Evolutionary conservation across 53 echinoderm and acorn worm species (phyloP).

Genomic region (Actinopyga echinites): DNA sequence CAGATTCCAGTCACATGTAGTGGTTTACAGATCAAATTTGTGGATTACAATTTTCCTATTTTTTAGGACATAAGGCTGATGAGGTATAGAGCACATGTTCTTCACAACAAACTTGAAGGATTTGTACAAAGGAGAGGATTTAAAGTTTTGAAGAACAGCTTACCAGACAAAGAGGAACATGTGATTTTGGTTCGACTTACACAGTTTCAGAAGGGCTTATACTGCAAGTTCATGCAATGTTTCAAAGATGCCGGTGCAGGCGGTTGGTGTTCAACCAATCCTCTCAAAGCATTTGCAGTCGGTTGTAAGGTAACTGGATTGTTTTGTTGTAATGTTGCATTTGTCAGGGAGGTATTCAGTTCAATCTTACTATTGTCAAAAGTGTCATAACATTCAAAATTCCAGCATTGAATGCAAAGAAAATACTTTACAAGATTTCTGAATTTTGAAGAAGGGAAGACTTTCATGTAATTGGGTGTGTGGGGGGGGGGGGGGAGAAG

Average conservation of each 20-base stretch:
- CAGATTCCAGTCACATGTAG: background rate
- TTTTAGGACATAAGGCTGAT: conserved; percentile 84
- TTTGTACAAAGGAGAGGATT: conserved; percentile 94
- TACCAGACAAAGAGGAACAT: conserved; percentile 86
- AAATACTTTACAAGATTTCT: no score
- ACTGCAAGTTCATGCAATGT: conserved; percentile 93
- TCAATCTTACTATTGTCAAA: no score
- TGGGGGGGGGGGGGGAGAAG: no score
- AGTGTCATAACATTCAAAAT: no score
- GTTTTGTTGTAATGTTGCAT: background rate
- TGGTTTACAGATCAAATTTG: no score
- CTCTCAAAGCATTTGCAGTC: conserved; percentile 97
- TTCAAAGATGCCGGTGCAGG: conserved; percentile 90
- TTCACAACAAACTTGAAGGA: conserved; percentile 80
- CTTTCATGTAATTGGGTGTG: no score
- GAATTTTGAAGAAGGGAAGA: no score
- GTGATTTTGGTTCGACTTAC: conserved; percentile 87
- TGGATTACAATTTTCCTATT: background rate
- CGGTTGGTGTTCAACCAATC: conserved; percentile 93
- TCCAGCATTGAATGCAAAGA: no score
- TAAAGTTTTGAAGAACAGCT: conserved; percentile 66
- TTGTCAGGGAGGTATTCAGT: no score
- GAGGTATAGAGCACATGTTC: conserved; percentile 87
- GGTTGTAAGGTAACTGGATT: conserved; percentile 82
- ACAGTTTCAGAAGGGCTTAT: conserved; percentile 85